These are phyloP conservation scores for Limenitis camilla DNA, from an alignment of 2,888 invertebrate genomes.

Conservation along the genomic window DNA sequence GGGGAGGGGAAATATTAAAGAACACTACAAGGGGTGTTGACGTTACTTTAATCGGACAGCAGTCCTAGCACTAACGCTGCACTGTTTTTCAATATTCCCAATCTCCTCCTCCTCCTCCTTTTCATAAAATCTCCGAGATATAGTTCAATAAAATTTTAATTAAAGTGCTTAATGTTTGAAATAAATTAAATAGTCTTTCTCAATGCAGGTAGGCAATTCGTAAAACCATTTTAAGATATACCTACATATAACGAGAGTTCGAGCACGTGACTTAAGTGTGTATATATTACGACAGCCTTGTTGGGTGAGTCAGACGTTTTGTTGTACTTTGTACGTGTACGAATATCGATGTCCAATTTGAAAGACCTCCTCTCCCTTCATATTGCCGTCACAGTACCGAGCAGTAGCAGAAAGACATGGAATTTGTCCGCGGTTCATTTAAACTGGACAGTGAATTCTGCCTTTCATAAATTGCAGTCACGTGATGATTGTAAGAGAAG, in stretches of 20 bases:
- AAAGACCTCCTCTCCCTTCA: constrained; percentile 18
- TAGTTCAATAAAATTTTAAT: no score
- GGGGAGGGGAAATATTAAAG: no score
- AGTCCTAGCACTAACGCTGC: no score
- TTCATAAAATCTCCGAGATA: no score
- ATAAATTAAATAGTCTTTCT: no score
- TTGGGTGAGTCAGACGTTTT: constrained; percentile 24
- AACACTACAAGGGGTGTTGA: no score
- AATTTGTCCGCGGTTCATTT: constrained; percentile 3
- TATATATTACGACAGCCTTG: constrained; percentile 26
- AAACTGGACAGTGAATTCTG: constrained; percentile 6
- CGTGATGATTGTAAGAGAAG: constrained; percentile 33
- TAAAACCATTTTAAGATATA: no score
- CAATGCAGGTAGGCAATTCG: no score
- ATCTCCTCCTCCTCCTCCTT: no score
- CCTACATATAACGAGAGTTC: background rate
- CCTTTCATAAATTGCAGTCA: constrained; percentile 46
- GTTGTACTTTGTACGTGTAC: constrained; percentile 7
- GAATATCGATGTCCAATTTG: constrained; percentile 17
- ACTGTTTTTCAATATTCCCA: no score
- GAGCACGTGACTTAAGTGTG: constrained; percentile 27
- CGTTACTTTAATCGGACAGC: no score
- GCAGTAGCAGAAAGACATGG: background rate
- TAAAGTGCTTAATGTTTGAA: no score
- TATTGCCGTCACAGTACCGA: background rate